These are phyloP conservation scores for Ispidina picta DNA, from an alignment of 2,797 vertebrate species.

Conservation along the genomic window DNA sequence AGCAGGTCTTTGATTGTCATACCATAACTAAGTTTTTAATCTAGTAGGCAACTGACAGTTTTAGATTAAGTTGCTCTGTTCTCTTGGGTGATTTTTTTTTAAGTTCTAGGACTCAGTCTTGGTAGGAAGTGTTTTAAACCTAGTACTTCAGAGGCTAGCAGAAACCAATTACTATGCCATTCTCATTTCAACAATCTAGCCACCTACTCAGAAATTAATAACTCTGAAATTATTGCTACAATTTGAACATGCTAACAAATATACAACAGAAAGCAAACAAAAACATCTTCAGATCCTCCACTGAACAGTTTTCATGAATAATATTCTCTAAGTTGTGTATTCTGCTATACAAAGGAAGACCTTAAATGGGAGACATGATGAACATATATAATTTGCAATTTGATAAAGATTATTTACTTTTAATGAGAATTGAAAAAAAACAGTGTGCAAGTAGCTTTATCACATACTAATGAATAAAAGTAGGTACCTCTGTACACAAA, in stretches of 20 bases:
- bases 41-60: background rate
- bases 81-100: background rate
- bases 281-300: background rate
- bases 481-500: background rate
- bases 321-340: background rate
- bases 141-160: background rate
- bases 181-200: background rate
- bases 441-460: constrained; percentile 29
- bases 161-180: background rate
- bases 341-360: background rate
- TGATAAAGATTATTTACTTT: background rate
- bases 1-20: background rate
- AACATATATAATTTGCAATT: background rate
- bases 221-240: background rate
- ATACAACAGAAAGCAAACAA: background rate
- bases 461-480: constrained; percentile 36
- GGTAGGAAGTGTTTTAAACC: background rate
- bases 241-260: background rate
- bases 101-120: background rate
- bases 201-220: background rate
- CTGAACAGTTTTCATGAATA: background rate
- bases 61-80: background rate
- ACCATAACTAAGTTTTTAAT: background rate
- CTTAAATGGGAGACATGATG: background rate
- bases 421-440: background rate